phyloP scores from a whole-genome alignment of 2,797 vertebrate species.

The Myripristis jacobus region DNA sequence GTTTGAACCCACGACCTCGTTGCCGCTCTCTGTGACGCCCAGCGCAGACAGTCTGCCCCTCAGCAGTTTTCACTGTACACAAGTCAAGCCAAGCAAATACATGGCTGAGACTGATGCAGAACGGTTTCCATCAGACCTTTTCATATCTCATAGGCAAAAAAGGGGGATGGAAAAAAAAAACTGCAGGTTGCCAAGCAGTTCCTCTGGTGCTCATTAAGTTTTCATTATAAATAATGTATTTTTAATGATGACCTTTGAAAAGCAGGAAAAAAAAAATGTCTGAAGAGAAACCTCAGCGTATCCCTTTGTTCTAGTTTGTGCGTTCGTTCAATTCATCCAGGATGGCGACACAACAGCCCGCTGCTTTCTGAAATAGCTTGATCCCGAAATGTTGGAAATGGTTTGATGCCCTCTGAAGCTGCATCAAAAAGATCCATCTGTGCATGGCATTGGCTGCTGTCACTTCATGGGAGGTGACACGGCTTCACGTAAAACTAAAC shows the following conservation, averaged over 20 bases:
- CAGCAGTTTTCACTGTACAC: slow-evolving; percentile 59
- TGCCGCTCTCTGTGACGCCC: slow-evolving; percentile 27
- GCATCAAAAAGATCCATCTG: slow-evolving; percentile 35
- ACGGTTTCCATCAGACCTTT: slow-evolving; percentile 13
- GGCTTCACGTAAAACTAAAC: slow-evolving; percentile 25
- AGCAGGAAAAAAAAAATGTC: slow-evolving; percentile 11
- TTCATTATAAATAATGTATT: slow-evolving; percentile 70
- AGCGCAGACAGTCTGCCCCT: slow-evolving; percentile 43
- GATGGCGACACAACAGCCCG: slow-evolving; percentile 36
- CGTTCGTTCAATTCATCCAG: slow-evolving; percentile 34
- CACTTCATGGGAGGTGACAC: slow-evolving; percentile 27
- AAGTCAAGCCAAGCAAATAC: slow-evolving; percentile 54
- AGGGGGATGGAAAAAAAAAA: slow-evolving; percentile 18
- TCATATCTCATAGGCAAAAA: not conserved
- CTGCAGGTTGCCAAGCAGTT: slow-evolving; percentile 23
- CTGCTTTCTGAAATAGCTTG: slow-evolving; percentile 28
- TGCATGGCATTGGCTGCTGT: slow-evolving; percentile 25
- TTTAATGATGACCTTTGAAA: slow-evolving; percentile 71
- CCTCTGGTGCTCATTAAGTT: slow-evolving; percentile 64
- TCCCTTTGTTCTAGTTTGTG: slow-evolving; percentile 33
- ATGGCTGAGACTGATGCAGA: slow-evolving; percentile 16
- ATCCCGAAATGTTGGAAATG: slow-evolving; percentile 29
- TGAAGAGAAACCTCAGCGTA: slow-evolving; percentile 17
- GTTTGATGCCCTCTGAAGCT: slow-evolving; percentile 15
- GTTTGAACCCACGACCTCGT: slow-evolving; percentile 43